Evolutionary conservation across 2,113 vertebrate genomes (phyloP), one percentile per base, ranked within the genome.

Genomic region (Mastomys natalensis): DNA sequence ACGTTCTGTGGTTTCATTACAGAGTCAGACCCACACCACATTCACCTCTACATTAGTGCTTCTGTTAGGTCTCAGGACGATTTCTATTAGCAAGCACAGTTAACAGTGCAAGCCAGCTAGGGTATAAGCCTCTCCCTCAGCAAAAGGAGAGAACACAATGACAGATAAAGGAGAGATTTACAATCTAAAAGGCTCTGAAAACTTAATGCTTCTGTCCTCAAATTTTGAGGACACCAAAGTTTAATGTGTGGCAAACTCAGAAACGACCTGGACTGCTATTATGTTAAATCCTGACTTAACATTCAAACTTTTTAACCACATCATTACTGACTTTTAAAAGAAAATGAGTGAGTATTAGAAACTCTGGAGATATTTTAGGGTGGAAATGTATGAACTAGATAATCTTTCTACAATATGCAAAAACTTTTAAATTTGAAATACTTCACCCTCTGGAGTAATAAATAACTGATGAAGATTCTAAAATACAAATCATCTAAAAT

Each of bases 331-430:
- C 37, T 24, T 66, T 55, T 68, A 31, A 66, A 22, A 58, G 7
- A 73, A 82, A 66, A 16, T 53, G 40, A 73, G 26, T 78, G 53
- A 34, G 9, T 34, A 7, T 13, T 15, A 95, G 60, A 74, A 7
- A 64, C 7, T 51, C 51, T 31, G 62, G 70, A 40, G 37, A 26
- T 55, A 58, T 76, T 85, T 74, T 16, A 85, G 10, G 53, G 70
- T 78, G 34, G 55, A 66, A 92, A 70, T 43, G 31, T 17, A 92
- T 17, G n/a, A 68, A 93, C 12, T 81, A 64, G 2, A 74, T 40
- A 53, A 78, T 84, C 86, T 88, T 70, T 80, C 51, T 89, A 81
- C 82, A 84, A 78, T 31, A 74, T 40, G 3, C 16, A 93, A 92
- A 91, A 37, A 45, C 51, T 80, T 95, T 26, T 29, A n/a, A 92